Evolutionary conservation across 2,113 vertebrate species (phyloP).

Genomic region (Eulemur macaco): DNA sequence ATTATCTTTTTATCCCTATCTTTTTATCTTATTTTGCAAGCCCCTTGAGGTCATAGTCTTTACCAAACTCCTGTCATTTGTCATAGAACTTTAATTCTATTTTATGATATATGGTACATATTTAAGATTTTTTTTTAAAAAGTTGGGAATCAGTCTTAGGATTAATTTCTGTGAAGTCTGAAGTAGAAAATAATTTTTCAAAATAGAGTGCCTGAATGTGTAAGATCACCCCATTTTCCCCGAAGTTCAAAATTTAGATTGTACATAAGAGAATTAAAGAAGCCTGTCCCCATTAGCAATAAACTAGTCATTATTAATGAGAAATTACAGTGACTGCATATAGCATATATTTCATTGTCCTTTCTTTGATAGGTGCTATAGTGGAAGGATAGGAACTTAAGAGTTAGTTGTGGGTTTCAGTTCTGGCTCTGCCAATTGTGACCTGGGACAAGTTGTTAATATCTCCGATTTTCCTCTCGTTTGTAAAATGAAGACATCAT

Average conservation of each 20-base stretch:
- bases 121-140: not conserved
- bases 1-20: not conserved
- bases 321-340: not conserved
- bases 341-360: not conserved
- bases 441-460: not conserved
- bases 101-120: constrained; percentile 4
- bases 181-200: constrained; percentile 37
- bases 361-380: not conserved
- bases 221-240: not conserved
- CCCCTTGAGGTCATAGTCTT: not conserved
- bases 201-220: not conserved
- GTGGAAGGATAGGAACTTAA: not conserved
- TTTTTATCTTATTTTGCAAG: not conserved
- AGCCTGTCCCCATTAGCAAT: not conserved
- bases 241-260: not conserved
- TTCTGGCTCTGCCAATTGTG: constrained; percentile 1
- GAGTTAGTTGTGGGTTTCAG: not conserved
- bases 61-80: not conserved
- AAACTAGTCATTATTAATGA: not conserved
- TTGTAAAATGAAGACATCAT: not conserved
- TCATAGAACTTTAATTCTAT: not conserved
- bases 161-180: not conserved
- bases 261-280: not conserved
- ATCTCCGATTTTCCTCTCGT: not conserved
- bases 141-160: not conserved